Percentiles rank a stretch among this genome's conserved stretches.
Evolutionary conservation across 2,797 vertebrate species (phyloP).

Genomic region (Helostoma temminkii): DNA sequence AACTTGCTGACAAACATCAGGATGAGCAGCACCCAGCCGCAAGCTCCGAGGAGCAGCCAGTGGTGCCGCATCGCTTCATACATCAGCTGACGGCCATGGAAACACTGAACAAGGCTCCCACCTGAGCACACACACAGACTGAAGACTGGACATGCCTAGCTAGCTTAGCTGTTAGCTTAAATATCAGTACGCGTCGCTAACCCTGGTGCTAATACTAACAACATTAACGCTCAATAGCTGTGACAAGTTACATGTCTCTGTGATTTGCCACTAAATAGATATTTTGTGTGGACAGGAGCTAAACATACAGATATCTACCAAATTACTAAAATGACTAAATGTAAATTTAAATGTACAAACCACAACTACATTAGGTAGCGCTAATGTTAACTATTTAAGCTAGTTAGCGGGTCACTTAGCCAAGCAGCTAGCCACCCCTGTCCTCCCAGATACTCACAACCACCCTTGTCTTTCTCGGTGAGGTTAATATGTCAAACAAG

Average conservation of each 20-base stretch:
- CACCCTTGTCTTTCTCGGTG: accelerated
- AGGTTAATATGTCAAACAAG: accelerated
- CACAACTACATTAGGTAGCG: background rate
- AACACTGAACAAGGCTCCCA: slow-evolving; percentile 35
- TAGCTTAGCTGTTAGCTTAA: background rate
- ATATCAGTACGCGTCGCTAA: background rate
- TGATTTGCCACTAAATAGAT: background rate
- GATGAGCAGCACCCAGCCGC: slow-evolving; percentile 98
- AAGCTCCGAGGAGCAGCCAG: slow-evolving; percentile 95
- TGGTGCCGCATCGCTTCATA: slow-evolving; percentile 92
- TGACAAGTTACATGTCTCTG: background rate
- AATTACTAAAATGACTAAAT: too few relatives aligned
- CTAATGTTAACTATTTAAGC: background rate
- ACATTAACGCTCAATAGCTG: background rate
- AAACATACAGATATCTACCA: background rate
- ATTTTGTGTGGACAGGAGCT: accelerated
- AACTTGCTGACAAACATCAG: slow-evolving; percentile 97
- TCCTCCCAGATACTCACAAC: background rate
- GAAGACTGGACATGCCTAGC: background rate
- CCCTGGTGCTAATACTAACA: too few relatives aligned
- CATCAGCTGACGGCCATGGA: slow-evolving; percentile 72
- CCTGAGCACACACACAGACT: slow-evolving; percentile 20
- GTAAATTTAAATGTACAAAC: too few relatives aligned
- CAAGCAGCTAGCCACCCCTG: slow-evolving; percentile 50
- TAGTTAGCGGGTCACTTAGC: slow-evolving; percentile 40